Percentiles rank a stretch among this genome's conserved stretches.
phyloP scores from a whole-genome alignment of 2,888 invertebrate species.

The Chironomus riparius region DNA sequence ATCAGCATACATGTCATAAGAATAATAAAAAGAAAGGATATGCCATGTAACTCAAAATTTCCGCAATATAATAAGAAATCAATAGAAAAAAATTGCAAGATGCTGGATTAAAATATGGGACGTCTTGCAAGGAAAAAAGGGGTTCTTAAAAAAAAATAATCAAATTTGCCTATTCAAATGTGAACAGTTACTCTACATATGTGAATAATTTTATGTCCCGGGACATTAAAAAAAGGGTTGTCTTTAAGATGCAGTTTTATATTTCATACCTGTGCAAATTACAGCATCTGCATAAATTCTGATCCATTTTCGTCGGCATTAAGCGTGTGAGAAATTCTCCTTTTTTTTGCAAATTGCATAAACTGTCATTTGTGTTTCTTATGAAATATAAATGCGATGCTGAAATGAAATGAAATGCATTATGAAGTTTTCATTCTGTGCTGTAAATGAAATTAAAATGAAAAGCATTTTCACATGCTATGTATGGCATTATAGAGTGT shows the following conservation, averaged over 20 bases:
- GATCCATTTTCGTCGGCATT: background rate
- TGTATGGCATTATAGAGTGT: no score
- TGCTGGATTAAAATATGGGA: background rate
- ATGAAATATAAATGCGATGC: no score
- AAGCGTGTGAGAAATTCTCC: background rate
- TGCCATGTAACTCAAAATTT: no score
- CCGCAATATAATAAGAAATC: no score
- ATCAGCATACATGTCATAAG: background rate
- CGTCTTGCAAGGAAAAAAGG: background rate
- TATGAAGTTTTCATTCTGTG: no score
- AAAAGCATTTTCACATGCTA: no score
- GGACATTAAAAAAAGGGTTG: background rate
- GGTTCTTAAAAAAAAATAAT: background rate
- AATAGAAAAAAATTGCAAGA: background rate
- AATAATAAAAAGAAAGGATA: background rate
- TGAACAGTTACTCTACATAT: background rate
- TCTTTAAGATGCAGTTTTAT: background rate
- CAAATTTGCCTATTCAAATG: conserved; percentile 23
- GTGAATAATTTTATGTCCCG: background rate
- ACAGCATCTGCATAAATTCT: conserved; percentile 17
- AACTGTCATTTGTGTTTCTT: no score
- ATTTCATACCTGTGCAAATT: background rate
- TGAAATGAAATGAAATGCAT: no score
- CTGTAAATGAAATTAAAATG: no score
- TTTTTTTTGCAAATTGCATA: background rate